Evolutionary conservation across 2,797 vertebrate genomes (phyloP).

Genomic region (Onychomys torridus): DNA sequence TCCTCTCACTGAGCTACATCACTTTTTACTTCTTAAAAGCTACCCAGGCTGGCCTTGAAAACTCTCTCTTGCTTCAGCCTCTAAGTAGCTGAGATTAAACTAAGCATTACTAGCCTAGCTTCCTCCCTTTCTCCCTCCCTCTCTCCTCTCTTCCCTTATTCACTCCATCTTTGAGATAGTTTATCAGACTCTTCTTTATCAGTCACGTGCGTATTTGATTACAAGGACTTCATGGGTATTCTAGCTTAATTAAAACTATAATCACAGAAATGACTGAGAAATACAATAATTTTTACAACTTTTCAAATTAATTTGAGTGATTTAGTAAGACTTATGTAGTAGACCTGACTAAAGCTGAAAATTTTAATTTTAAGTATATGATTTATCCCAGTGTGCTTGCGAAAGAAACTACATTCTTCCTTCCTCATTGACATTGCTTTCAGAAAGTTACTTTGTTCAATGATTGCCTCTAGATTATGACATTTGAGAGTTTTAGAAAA

Average conservation of each 20-base stretch:
- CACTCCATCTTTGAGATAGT: not conserved
- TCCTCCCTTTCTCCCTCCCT: too few relatives aligned
- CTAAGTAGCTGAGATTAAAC: not conserved
- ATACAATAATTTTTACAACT: not conserved
- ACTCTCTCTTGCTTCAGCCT: not conserved
- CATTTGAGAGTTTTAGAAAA: constrained; percentile 51
- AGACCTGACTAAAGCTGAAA: not conserved
- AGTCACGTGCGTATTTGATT: not conserved
- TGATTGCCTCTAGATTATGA: not conserved
- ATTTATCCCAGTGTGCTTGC: not conserved
- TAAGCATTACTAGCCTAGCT: not conserved
- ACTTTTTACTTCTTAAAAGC: not conserved
- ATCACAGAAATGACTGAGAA: not conserved
- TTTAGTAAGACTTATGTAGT: not conserved
- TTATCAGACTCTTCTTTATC: constrained; percentile 15
- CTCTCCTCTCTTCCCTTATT: not conserved
- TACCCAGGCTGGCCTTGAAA: not conserved
- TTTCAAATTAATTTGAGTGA: constrained; percentile 51
- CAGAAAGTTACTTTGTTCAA: constrained; percentile 30
- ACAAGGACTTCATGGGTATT: not conserved
- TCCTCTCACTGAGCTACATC: not conserved
- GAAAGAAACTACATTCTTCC: constrained; percentile 16
- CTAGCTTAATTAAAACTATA: constrained; percentile 1
- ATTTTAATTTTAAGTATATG: constrained; percentile 55
- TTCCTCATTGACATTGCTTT: constrained; percentile 33